Evolutionary conservation across 1,140 invertebrate genomes (phyloP).

Genomic region (Drosophila bipectinata): DNA sequence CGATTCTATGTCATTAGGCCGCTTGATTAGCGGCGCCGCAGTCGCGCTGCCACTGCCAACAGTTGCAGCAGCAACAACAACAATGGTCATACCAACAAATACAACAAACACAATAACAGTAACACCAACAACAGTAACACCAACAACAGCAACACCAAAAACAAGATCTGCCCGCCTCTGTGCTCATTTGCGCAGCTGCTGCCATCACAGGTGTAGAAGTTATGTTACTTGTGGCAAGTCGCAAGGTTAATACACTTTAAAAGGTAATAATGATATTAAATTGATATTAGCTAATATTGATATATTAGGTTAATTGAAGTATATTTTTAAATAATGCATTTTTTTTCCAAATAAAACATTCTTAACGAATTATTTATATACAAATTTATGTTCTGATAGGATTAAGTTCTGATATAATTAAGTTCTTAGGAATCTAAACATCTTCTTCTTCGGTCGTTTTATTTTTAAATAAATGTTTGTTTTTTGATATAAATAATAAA

Average conservation of each 20-base stretch:
- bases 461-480: no score
- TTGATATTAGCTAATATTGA: no score
- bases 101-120: not conserved
- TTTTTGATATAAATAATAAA: no score
- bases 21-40: constrained; percentile 55
- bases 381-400: no score
- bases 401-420: no score
- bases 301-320: no score
- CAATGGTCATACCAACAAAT: constrained; percentile 2
- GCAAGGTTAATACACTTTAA: not conserved
- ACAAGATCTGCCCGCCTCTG: constrained; percentile 42
- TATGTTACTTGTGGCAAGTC: not conserved
- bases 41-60: constrained; percentile 1
- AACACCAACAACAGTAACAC: constrained; percentile 3
- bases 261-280: no score
- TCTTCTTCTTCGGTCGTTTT: no score
- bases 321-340: no score
- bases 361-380: no score
- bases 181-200: constrained; percentile 75
- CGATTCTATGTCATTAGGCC: constrained; percentile 63
- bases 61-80: not conserved
- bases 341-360: no score
- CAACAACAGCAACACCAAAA: constrained; percentile 11
- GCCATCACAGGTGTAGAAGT: constrained; percentile 44
- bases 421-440: no score